Base-by-base conservation (phyloP, 2,113 vertebrate species). In the Crocuta crocuta region DNA sequence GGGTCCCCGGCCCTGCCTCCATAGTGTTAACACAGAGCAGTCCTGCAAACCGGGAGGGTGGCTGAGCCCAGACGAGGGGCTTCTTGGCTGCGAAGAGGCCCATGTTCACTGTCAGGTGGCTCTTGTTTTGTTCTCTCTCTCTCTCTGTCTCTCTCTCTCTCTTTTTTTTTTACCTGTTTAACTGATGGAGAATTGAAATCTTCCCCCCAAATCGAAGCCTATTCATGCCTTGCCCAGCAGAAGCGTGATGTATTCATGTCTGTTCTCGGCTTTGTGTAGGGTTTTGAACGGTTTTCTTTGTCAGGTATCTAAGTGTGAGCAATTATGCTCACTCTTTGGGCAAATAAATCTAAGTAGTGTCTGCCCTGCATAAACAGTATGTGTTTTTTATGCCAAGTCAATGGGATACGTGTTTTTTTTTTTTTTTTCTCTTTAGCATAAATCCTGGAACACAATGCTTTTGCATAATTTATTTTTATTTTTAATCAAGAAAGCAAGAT, bases 41-140 rank as follows among this genome's bases (percentile, higher is more conserved):
- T 24, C 31, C 4, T 5, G 31, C 0, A 2, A 0, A 0, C 0
- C 0, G 39, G 12, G 48, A 87, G 68, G 13, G 17, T 1, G 26
- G 26, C 35, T 1, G 23, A 9, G 28, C 89, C 58, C 1, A 8
- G 70, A 5, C 3, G 1, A 0, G 50, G 4, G 90, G 23, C 70
- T 11, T 43, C 33, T 58, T 1, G 3, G 26, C 70, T 24, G n/a
- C 12, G 1, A 2, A 19, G 93, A 55, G 65, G 80, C 83, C 58
- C 12, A 0, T 0, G 21, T 17, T 48, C 21, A 2, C 17, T 35
- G 26, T 6, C 28, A 7, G 68, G 4, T 1, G 68, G 50, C 85
- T 43, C 78, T 61, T 35, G 74, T 50, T 91, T 35, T 82, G 53
- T 74, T 74, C 53, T 24, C 58, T 39, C 39, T 39, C 39, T 39